Conservation (phyloP, 37 sponge, comb jelly and placozoan genomes). For the Petrosia ficiformis region DNA sequence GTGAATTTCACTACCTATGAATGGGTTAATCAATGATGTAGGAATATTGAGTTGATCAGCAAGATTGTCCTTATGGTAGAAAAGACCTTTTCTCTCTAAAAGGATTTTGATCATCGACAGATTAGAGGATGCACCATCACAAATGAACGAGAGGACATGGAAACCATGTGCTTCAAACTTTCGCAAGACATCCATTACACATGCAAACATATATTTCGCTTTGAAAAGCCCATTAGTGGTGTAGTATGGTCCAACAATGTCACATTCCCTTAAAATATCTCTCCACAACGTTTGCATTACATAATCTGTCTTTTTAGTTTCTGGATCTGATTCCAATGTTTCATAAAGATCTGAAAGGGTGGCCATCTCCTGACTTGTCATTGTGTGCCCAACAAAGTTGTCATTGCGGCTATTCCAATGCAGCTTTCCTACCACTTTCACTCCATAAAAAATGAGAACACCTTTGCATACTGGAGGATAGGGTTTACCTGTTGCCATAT, state of each 20-base stretch:
- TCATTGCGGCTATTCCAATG: conserved; percentile 27
- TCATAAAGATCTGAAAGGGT: no score
- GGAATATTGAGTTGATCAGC: not conserved
- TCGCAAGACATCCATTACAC: not conserved
- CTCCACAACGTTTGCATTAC: no score
- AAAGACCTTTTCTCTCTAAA: not conserved
- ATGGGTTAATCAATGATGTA: not conserved
- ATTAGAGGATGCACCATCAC: conserved; percentile 8
- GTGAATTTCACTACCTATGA: not conserved
- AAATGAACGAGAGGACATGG: not conserved
- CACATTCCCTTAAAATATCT: no score
- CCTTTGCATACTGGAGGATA: conserved; percentile 10
- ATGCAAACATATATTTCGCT: conserved; percentile 15
- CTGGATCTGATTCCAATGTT: no score
- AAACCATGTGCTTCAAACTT: not conserved
- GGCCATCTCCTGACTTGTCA: no score
- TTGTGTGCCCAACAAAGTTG: conserved; percentile 15
- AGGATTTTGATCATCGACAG: not conserved
- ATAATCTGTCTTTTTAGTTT: no score
- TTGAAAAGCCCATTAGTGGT: conserved; percentile 16
- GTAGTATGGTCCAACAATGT: conserved; percentile 34
- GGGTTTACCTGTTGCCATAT: no score
- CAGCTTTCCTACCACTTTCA: conserved; percentile 20
- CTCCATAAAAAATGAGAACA: conserved; percentile 22
- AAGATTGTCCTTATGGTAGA: not conserved